phyloP scores from a whole-genome alignment of 2,113 vertebrate species.

The Rutilus rutilus region DNA sequence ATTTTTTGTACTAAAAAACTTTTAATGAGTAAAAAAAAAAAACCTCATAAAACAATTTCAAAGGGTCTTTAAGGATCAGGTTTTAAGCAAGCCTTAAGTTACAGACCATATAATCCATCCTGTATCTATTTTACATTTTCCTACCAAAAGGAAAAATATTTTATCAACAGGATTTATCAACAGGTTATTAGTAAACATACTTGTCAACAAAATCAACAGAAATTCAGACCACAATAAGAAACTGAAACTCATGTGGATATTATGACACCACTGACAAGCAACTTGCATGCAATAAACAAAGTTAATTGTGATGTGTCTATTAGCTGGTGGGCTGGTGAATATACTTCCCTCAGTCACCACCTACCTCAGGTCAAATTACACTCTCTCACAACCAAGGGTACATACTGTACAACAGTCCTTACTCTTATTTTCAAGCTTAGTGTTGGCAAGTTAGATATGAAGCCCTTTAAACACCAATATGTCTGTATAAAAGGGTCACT shows the following conservation, averaged over 20 bases:
- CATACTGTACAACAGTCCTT: background rate
- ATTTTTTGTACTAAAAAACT: too few species aligned
- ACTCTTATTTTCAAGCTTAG: background rate
- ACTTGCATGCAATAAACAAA: background rate
- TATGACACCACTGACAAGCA: background rate
- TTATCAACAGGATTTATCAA: background rate
- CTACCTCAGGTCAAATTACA: constrained; percentile 4
- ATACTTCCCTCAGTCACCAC: background rate
- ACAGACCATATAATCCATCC: background rate
- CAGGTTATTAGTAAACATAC: background rate
- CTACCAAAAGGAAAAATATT: background rate
- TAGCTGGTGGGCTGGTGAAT: background rate
- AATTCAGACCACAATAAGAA: background rate
- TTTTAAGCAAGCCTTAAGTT: background rate
- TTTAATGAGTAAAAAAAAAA: background rate
- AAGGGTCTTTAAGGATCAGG: background rate
- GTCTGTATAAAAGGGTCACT: background rate
- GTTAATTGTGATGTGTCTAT: background rate
- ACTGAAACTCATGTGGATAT: background rate
- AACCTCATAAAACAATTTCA: background rate
- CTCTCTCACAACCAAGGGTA: background rate
- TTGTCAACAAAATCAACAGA: background rate
- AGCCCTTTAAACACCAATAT: background rate
- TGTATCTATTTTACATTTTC: background rate
- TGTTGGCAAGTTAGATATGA: background rate